Percentiles rank a stretch among this genome's conserved stretches.
phyloP scores from a whole-genome alignment of 2,888 invertebrate species.

The Lumbricus terrestris region DNA sequence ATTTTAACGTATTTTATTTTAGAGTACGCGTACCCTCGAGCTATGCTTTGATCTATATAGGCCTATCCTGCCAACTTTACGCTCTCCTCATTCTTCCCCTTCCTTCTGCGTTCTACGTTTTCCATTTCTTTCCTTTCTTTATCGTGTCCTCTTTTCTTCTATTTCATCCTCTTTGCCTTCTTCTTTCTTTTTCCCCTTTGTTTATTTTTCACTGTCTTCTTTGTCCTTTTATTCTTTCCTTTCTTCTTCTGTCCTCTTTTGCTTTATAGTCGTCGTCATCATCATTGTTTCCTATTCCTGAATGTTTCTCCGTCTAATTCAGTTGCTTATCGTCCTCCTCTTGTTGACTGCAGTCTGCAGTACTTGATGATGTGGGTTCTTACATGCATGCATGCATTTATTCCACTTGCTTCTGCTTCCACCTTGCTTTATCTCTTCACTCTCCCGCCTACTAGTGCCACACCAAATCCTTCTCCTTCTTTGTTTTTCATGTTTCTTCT shows the following conservation, averaged over 20 bases:
- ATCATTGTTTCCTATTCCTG: conserved; percentile 21
- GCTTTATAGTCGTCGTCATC: conserved; percentile 25
- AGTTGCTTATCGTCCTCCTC: not conserved
- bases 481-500: no score
- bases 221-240: conserved; percentile 7
- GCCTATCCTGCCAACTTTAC: not conserved
- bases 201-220: not conserved
- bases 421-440: not conserved
- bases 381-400: not conserved
- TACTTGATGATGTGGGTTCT: not conserved
- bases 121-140: no score
- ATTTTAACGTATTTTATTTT: no score
- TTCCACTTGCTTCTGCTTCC: not conserved
- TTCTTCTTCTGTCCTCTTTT: conserved; percentile 29
- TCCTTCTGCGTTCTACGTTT: no score
- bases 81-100: not conserved
- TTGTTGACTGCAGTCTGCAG: not conserved
- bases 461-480: not conserved
- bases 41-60: not conserved
- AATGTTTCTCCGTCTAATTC: conserved; percentile 21
- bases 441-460: not conserved
- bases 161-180: not conserved
- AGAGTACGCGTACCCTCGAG: no score
- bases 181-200: not conserved
- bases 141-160: no score